Evolutionary conservation across 1,140 invertebrate species (phyloP).

Genomic region (Coenobita brevimanus): DNA sequence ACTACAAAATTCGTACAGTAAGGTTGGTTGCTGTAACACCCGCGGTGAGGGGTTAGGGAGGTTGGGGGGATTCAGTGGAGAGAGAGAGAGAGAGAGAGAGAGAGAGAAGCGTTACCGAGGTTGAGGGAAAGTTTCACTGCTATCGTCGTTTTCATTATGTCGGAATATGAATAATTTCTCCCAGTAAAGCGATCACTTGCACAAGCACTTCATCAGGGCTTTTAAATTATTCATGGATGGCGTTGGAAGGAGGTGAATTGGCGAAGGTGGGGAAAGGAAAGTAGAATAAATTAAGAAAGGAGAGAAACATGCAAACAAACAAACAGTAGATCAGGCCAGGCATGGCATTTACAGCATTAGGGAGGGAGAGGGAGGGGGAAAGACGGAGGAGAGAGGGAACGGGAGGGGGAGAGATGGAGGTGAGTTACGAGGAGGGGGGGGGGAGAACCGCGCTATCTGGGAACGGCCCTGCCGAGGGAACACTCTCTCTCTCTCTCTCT

Average conservation of each 20-base stretch:
- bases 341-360: conserved; percentile 59
- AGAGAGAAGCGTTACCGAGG: conserved; percentile 50
- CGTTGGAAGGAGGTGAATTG: neutral
- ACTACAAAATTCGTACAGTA: neutral
- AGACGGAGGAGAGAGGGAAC: conserved; percentile 28
- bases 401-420: conserved; percentile 12
- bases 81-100: neutral
- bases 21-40: conserved; percentile 37
- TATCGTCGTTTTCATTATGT: conserved; percentile 40
- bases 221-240: too few species aligned
- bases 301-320: conserved; percentile 41
- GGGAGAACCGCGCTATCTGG: conserved; percentile 48
- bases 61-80: conserved; percentile 2
- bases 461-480: conserved; percentile 66
- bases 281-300: neutral
- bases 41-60: conserved; percentile 54
- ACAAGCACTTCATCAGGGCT: too few species aligned
- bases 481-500: conserved; percentile 44
- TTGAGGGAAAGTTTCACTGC: conserved; percentile 53
- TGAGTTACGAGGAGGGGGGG: neutral
- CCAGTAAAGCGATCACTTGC: too few species aligned
- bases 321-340: conserved; percentile 51
- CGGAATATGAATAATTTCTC: neutral
- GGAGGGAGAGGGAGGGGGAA: conserved; percentile 35
- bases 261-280: neutral